Evolutionary conservation across 35 echinoderm and acorn worm species (phyloP), one percentile per base, ranked within the genome.

Genomic region (Heliocidaris tuberculata): DNA sequence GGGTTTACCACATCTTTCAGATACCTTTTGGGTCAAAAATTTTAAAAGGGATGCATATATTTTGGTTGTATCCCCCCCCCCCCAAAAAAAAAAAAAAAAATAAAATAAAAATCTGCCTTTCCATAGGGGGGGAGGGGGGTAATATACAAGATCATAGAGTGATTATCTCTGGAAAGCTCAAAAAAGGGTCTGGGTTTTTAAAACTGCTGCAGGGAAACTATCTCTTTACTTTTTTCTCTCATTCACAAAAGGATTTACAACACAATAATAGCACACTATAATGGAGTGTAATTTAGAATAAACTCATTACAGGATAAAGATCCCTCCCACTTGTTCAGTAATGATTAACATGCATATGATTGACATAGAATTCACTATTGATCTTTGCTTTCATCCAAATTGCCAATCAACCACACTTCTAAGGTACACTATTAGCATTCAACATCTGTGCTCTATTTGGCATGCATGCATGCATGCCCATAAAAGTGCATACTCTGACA

Each of bases 291-390:
- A 42, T 42, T 42, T 42, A 42, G 35, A 42, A 42, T 27, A 27
- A 27, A 7, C 19, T 78, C 21, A 78, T 78, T n/a, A 78, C 27
- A 78, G 27, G 27, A 21, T 27, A 8, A 42, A 42, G 35, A 42
- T 11, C 15, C 78, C 31, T 31, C 32, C 59, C 10, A 31, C 17
- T 86, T 85, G 30, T 32, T 29, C 16, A 31, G 19, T 85, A n/a
- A 47, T 94, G 48, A 29, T 54, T 70, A 94, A 56, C 31, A 31
- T 21, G 27, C 60, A 21, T 86, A 70, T 96, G 24, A 96, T 48
- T 93, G 31, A 35, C 60, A 95, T 19, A 30, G 48, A 86, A 7
- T 94, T 94, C 10, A 24, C 2, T 60, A 86, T 94, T 61, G 60
- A 48, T 85, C 31, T 93, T 93, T 60, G 47, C 30, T 95, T 78